Base-by-base conservation (phyloP, 2,888 invertebrate genomes). In the Prionchulus punctatus region DNA sequence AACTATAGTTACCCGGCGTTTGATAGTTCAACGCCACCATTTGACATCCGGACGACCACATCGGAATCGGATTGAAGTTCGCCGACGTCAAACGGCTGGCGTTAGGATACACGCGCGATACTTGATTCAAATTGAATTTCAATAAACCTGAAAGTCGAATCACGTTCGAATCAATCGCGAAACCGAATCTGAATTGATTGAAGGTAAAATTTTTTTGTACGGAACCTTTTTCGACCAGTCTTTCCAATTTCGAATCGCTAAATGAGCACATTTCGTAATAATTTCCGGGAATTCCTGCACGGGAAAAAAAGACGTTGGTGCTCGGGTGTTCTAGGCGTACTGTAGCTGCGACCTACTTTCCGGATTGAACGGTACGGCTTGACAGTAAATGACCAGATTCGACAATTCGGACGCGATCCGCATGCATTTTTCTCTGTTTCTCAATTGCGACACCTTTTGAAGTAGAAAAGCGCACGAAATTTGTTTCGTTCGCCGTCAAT, bases 11-110 rank as follows among this genome's bases (percentile, higher is more conserved):
- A 76, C 76, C 77, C 58, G 79, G 77, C 0, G 96, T 96, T 74
- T 98, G 98, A 73, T 90, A 98, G 74, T 98, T 98, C 2, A 98
- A 76, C 0, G 96, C 94, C 0, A 89, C 86, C 90, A 98, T 88
- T 74, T 98, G 98, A 50, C 86, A 87, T 1, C 92, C 96, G 15
- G 82, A 80, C 72, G 90, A 91, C 96, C 96, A 98, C 75, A 92
- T 84, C 1, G 85, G 82, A 3, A 88, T 79, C 0, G 98, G 96
- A 75, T 86, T 86, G 72, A 91, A 98, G 76, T 98, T 98, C 0
- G 92, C 91, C 0, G 96, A 96, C 69, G 96, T 94, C 55, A 96
- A 82, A 53, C 96, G 79, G 68, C 88, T 87, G 0, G 92, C 78
- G 62, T 74, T 73, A 0, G 98, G 98, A 72, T 96, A 98, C 1